Evolutionary conservation across 2,888 invertebrate genomes (phyloP).

Genomic region (Lithophane semibrunnea): DNA sequence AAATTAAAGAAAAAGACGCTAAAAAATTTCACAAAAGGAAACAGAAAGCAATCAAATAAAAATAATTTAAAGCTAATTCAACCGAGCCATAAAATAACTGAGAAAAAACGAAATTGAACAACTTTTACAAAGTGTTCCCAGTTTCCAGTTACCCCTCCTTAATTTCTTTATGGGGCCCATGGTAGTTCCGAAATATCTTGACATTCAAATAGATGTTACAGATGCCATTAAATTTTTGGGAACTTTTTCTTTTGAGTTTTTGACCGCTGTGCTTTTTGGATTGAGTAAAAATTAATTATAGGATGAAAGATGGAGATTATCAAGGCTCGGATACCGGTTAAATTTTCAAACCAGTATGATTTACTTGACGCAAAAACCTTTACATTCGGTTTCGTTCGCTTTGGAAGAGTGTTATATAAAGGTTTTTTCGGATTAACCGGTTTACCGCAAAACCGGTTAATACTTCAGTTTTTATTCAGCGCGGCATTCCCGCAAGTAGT

Average conservation of each 20-base stretch:
- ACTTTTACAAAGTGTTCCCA: conserved; percentile 37
- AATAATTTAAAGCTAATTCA: conserved; percentile 37
- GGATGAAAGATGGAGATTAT: background rate
- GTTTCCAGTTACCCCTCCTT: conserved; percentile 11
- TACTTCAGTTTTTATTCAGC: no score
- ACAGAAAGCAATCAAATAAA: conserved; percentile 25
- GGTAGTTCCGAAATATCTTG: conserved; percentile 8
- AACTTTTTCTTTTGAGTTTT: conserved; percentile 25
- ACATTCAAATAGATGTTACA: conserved; percentile 33
- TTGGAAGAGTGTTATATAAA: no score
- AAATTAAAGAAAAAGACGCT: background rate
- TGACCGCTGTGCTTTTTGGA: conserved; percentile 20
- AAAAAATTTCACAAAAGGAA: conserved; percentile 1
- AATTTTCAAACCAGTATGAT: no score
- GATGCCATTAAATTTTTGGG: conserved; percentile 32
- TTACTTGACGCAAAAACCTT: no score
- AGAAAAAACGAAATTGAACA: conserved; percentile 44
- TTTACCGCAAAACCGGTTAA: no score
- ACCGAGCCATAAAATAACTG: conserved; percentile 20
- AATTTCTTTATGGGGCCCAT: conserved; percentile 47
- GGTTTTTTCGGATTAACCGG: no score
- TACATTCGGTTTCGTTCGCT: no score
- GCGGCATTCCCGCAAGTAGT: no score
- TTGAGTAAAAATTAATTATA: background rate
- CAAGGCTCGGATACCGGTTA: no score